Evolutionary conservation across 2,888 invertebrate genomes (phyloP).

Genomic region (Drosophila peninsularis): DNA sequence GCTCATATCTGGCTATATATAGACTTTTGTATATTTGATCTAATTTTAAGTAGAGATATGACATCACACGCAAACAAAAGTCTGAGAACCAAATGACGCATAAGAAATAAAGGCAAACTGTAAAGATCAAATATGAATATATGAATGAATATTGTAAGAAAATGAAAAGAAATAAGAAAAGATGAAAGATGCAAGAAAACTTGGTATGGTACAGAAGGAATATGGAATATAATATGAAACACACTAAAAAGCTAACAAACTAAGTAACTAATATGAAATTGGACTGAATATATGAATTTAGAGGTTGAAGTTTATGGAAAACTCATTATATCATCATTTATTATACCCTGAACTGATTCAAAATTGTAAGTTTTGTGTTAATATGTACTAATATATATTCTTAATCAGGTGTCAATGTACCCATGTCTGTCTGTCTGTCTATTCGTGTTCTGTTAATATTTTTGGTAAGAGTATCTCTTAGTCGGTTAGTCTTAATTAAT

Average conservation of each 20-base stretch:
- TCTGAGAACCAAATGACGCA: not conserved
- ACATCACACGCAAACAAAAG: not conserved
- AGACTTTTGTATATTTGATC: slow-evolving; percentile 6
- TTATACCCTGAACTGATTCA: not conserved
- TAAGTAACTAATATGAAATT: not conserved
- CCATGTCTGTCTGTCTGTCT: too few species aligned
- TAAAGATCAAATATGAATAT: not conserved
- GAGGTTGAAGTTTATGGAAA: not conserved
- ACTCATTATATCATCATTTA: not conserved
- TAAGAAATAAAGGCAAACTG: not conserved
- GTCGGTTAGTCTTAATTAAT: not conserved
- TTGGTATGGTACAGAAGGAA: too few species aligned
- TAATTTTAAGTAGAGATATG: slow-evolving; percentile 1
- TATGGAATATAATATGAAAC: not conserved
- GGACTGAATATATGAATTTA: not conserved
- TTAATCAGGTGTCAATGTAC: too few species aligned
- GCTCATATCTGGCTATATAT: slow-evolving; percentile 2
- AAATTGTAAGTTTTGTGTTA: too few species aligned
- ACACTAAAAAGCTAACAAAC: not conserved
- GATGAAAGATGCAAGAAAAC: not conserved
- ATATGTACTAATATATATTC: too few species aligned
- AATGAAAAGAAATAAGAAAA: too few species aligned
- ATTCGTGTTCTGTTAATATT: too few species aligned
- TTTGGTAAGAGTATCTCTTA: not conserved
- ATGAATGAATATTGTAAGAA: too few species aligned